Conservation (phyloP, 2,797 vertebrate species). For the Myripristis jacobus region DNA sequence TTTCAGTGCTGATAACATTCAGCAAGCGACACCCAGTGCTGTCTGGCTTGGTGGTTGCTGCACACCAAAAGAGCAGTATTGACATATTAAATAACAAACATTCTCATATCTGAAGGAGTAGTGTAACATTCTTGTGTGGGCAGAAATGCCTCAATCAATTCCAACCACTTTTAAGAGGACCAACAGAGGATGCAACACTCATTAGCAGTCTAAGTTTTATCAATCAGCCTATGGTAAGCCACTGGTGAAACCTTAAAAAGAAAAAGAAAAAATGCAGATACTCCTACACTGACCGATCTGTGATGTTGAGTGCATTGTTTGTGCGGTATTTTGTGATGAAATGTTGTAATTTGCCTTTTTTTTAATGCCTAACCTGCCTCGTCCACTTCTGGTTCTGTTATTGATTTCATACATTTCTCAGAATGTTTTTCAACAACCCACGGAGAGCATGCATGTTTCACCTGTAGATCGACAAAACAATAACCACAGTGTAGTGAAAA, state of each 20-base stretch:
- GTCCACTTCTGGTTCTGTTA: constrained; percentile 24
- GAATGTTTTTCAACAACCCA: constrained; percentile 4
- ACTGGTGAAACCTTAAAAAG: background rate
- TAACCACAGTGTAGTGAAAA: no score
- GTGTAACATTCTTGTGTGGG: constrained; percentile 29
- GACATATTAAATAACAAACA: constrained; percentile 56
- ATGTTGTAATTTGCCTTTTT: background rate
- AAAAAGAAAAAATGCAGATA: no score
- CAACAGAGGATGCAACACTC: constrained; percentile 17
- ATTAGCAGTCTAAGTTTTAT: background rate
- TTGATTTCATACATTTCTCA: constrained; percentile 25
- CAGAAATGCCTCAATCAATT: constrained; percentile 59
- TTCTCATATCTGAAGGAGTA: constrained; percentile 52
- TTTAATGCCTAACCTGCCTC: background rate
- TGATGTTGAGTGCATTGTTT: background rate
- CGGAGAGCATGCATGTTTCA: no score
- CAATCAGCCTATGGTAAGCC: constrained; percentile 23
- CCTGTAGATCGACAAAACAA: no score
- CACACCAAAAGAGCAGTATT: constrained; percentile 32
- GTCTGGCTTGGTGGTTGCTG: constrained; percentile 27
- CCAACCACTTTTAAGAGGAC: constrained; percentile 45
- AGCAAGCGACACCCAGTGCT: constrained; percentile 42
- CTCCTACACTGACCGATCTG: background rate
- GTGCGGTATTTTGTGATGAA: constrained; percentile 2
- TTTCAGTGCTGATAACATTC: constrained; percentile 70